Evolutionary conservation across 1,140 invertebrate genomes (phyloP).

Genomic region (Lutraria rhynchaena): DNA sequence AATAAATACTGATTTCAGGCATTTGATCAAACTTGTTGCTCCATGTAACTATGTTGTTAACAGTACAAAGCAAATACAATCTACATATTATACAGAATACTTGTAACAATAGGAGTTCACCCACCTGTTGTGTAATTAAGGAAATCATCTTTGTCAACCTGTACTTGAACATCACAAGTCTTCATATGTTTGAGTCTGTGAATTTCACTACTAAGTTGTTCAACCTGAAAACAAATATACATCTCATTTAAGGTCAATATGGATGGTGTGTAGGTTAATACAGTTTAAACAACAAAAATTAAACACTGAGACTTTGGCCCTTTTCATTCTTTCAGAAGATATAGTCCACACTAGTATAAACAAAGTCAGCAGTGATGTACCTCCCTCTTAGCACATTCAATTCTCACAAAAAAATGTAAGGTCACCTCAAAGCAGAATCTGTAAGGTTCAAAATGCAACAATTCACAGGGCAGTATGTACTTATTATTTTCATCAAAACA

Average conservation of each 20-base stretch:
- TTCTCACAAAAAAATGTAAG: too few species aligned
- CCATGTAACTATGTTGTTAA: not conserved
- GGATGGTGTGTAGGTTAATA: not conserved
- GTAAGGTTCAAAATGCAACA: too few species aligned
- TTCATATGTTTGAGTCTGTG: slow-evolving; percentile 33
- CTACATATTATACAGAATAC: not conserved
- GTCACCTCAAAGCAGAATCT: too few species aligned
- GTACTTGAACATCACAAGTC: slow-evolving; percentile 18
- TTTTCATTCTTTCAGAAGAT: too few species aligned
- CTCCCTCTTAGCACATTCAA: too few species aligned
- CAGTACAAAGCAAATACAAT: not conserved
- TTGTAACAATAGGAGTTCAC: not conserved
- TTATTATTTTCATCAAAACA: not conserved
- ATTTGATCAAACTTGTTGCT: not conserved
- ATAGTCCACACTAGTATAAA: too few species aligned
- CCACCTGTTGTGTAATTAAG: slow-evolving; percentile 35
- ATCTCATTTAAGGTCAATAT: too few species aligned
- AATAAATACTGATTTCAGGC: not conserved
- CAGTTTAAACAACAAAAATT: too few species aligned
- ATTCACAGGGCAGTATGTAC: too few species aligned
- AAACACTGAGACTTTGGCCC: too few species aligned
- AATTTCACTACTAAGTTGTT: slow-evolving; percentile 62
- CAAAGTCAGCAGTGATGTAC: too few species aligned
- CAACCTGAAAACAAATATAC: slow-evolving; percentile 47
- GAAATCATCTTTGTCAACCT: slow-evolving; percentile 50